Base-by-base conservation (phyloP, 2,888 invertebrate species). In the Chloromyia formosa region DNA sequence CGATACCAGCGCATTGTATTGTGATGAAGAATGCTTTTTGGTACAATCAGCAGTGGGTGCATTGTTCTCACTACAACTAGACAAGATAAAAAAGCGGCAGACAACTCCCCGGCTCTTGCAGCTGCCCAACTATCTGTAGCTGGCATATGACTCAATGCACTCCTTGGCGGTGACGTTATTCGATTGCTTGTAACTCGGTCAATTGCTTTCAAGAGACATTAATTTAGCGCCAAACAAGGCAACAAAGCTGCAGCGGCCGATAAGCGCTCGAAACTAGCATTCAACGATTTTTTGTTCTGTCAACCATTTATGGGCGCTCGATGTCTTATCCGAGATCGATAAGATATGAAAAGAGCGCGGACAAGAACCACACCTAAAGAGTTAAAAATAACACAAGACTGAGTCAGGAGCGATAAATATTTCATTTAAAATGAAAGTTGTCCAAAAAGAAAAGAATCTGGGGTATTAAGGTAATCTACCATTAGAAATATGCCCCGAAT, bases 311-410 rank as follows among this genome's bases (percentile, higher is more conserved):
- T 22, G 40, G 62, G 40, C 18, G 40, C 18, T 45, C 56, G 56
- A 2, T 45, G 61, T 9, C 45, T 69, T 54, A 69, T 56, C 54
- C 56, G 27, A 49, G 49, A 73, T 73, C 73, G 60, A 56, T 61
- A 60, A 58, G 53, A 53, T 73, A 61, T 16, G 16, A 45, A 72
- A 35, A 35, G 27, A 35, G 27, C 7, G 20, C 20, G 49, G 49
- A 12, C 23, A 35, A 42, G 22, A 58, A 64, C 74, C 74, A 74
- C 74, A 68, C 74, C 74, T 68, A 74, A 64, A 62, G 66, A 56
- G 58, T 56, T 58, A 54, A 61, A 27, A 23, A 54, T 66, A 69
- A 53, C 14, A n/a, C 5, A n/a, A 27, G 10, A 40, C 18, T 40
- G 1, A 62, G 49, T 49, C 49, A 49, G 12, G 49, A 49, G 49